A percentile compares a stretch with the other conserved stretches of the same genome.
Evolutionary conservation across 2,888 invertebrate genomes (phyloP).

Genomic region (Mesorhabditis belari): DNA sequence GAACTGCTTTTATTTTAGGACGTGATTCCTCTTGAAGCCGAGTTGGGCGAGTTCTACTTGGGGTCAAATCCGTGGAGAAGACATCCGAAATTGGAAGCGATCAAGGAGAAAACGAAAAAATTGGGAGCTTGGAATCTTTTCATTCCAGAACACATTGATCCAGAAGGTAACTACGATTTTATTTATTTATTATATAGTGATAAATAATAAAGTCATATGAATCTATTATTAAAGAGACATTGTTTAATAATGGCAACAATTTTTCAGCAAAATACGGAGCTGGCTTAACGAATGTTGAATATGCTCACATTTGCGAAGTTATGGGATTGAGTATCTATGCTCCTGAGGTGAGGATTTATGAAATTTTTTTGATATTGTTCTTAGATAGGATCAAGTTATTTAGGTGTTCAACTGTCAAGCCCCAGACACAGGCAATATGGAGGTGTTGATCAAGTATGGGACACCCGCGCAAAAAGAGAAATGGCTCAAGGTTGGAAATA

Average conservation of each 20-base stretch:
- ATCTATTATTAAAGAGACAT: neutral
- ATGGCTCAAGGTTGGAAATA: neutral
- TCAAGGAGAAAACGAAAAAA: conserved; percentile 55
- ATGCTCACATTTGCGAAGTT: conserved; percentile 57
- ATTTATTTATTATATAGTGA: neutral
- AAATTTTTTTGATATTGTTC: neutral
- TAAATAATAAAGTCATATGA: neutral
- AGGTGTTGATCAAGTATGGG: conserved; percentile 57
- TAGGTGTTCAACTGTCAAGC: conserved; percentile 58
- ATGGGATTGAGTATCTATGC: conserved; percentile 55
- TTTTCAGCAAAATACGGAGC: conserved; percentile 19
- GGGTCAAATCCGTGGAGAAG: conserved; percentile 52
- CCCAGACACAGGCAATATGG: conserved; percentile 59
- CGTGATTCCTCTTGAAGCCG: conserved; percentile 54
- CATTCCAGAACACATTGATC: conserved; percentile 55
- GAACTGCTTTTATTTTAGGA: too few relatives aligned
- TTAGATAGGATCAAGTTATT: too few relatives aligned
- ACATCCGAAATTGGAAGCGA: conserved; percentile 52
- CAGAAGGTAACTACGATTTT: conserved; percentile 29
- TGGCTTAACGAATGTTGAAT: conserved; percentile 57
- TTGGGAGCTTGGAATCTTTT: conserved; percentile 57
- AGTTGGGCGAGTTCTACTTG: conserved; percentile 44
- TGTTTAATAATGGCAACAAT: neutral
- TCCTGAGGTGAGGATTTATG: conserved; percentile 53
- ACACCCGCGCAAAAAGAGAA: conserved; percentile 54